Conservation (phyloP, 2,797 vertebrate species). For the Silurus lanzhouensis region DNA sequence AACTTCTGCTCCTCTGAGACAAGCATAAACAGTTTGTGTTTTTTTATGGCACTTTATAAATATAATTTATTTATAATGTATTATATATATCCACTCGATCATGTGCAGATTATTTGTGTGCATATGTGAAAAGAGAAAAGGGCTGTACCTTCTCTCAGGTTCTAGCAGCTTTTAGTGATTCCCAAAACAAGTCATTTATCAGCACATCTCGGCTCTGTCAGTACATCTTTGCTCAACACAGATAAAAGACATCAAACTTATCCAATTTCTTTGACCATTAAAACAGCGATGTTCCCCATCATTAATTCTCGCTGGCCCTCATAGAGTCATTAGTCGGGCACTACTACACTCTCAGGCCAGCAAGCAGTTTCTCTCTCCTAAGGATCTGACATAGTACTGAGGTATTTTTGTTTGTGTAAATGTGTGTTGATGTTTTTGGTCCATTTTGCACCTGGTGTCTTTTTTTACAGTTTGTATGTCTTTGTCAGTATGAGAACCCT, state of each 20-base stretch:
- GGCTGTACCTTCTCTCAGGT: background rate
- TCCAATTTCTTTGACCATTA: background rate
- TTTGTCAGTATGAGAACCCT: conserved; percentile 2
- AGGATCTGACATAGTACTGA: background rate
- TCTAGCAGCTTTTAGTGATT: background rate
- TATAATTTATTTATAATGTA: no score
- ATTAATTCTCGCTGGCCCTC: conserved; percentile 21
- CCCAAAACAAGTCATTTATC: background rate
- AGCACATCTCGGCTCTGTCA: background rate
- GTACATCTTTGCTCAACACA: background rate
- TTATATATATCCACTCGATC: background rate
- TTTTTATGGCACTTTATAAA: background rate
- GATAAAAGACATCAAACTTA: conserved; percentile 26
- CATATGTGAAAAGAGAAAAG: background rate
- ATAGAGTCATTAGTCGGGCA: background rate
- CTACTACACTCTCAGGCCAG: background rate
- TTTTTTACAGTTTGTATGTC: background rate
- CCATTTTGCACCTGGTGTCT: background rate
- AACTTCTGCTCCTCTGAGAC: no score
- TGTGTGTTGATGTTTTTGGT: conserved; percentile 62
- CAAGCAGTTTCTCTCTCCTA: background rate
- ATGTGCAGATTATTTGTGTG: background rate
- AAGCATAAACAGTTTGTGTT: conserved; percentile 6
- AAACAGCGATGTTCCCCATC: conserved; percentile 23
- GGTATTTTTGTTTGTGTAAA: conserved; percentile 56